Base-by-base conservation (phyloP, 2,797 vertebrate species). In the Oryzias dopingdopingensis region DNA sequence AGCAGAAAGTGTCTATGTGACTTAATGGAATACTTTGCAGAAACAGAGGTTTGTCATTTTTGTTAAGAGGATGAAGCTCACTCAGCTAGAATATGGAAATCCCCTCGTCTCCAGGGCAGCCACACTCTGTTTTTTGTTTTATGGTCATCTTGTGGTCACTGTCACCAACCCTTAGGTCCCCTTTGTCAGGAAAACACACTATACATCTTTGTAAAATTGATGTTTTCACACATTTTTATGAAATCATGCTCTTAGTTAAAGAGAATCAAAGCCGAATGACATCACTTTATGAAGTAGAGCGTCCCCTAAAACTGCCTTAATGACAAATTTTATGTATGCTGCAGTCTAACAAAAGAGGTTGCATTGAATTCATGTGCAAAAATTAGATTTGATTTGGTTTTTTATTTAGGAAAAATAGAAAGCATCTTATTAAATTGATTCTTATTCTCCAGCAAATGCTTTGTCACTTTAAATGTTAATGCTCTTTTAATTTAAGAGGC, bases 1-100 rank as follows among this genome's bases (percentile, higher is more conserved):
- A 26, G 26, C 26, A 22, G 20, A 3, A 22, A 22, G 20, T 22
- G 20, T 22, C 20, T 22, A 1, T 42, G 50, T 40, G 60, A 37
- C 59, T 63, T 46, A 40, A 26, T 42, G 42, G 57, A 63, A 63
- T 26, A 26, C 7, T 6, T 6, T 7, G 1, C 5, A 26, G 26
- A 7, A 56, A 51, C 44, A 23, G 75, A 62, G 75, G 63, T 79
- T 79, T 83, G 16, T 66, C 76, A 77, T 74, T 76, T 83, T 59
- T 41, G 80, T 80, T 76, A 62, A 41, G 53, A 64, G 59, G 58
- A 29, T 51, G 51, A 58, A 65, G 62, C 47, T 1, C 32, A 37
- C 65, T 65, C 37, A 0, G 20, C 50, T 52, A 40, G 55, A 68
- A 69, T 45, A 1, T 14, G 59, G 68, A 81, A 82, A 82, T 37